Evolutionary conservation across 2,797 vertebrate species (phyloP).

Genomic region (Podargus strigoides): DNA sequence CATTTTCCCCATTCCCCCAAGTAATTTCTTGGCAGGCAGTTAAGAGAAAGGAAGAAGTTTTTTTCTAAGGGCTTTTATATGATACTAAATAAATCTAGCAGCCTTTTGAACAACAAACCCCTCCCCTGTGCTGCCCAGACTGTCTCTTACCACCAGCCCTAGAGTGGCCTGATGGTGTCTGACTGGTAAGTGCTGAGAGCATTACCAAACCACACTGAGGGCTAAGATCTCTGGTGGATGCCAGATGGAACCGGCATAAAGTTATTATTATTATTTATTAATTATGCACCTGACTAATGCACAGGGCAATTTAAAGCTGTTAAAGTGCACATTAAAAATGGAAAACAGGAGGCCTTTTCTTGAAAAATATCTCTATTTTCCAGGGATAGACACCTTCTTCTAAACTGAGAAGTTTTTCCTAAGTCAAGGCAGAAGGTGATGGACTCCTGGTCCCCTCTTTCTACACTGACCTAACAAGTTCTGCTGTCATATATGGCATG

Average conservation of each 20-base stretch:
- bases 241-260: conserved; percentile 35
- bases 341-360: not conserved
- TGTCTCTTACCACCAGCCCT: conserved; percentile 20
- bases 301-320: conserved; percentile 19
- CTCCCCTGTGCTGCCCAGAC: conserved; percentile 17
- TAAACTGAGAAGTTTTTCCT: not conserved
- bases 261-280: conserved; percentile 66
- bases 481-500: accelerated
- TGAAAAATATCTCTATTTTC: not conserved
- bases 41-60: conserved; percentile 39
- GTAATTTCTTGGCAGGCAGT: conserved; percentile 60
- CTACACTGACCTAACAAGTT: not conserved
- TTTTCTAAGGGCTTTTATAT: conserved; percentile 41
- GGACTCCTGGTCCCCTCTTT: not conserved
- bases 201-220: conserved; percentile 29
- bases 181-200: conserved; percentile 44
- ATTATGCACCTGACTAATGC: conserved; percentile 58
- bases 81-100: conserved; percentile 50
- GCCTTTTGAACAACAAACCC: not conserved
- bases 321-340: conserved; percentile 21
- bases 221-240: not conserved
- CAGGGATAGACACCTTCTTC: not conserved
- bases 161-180: conserved; percentile 43
- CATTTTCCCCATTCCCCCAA: conserved; percentile 55
- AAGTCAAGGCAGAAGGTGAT: not conserved